These are phyloP conservation scores for Liasis olivaceus DNA, from an alignment of 2,797 vertebrate species.

Conservation along the genomic window DNA sequence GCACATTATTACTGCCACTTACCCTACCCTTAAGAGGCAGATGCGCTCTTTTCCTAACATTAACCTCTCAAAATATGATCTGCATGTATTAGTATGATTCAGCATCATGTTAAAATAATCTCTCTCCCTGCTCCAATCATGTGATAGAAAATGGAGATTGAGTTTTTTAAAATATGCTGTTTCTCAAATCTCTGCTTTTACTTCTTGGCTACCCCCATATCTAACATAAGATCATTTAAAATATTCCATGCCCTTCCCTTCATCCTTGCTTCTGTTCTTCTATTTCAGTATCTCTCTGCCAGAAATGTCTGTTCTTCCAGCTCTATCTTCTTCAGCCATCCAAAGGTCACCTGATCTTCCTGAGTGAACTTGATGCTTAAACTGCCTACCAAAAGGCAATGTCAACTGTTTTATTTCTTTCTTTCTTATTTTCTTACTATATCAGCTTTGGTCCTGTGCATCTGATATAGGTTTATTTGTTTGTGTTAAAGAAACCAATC, in stretches of 20 bases:
- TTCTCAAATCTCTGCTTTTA: neutral
- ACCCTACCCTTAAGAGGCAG: neutral
- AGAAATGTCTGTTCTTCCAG: neutral
- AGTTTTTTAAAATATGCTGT: neutral
- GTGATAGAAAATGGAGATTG: neutral
- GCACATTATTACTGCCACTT: too few species aligned
- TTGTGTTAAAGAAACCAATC: too few species aligned
- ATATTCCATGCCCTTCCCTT: neutral
- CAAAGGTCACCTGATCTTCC: neutral
- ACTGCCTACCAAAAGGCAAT: neutral
- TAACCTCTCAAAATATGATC: neutral
- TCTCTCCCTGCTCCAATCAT: neutral
- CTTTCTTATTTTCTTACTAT: neutral
- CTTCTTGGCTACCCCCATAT: neutral
- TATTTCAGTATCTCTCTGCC: neutral
- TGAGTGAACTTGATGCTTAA: neutral
- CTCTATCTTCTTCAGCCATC: neutral
- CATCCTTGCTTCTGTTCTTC: neutral
- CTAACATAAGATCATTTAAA: neutral
- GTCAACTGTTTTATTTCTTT: neutral
- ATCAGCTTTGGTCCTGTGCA: neutral
- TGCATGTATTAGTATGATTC: neutral
- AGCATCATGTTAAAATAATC: neutral
- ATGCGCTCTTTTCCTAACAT: neutral
- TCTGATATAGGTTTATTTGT: neutral